Evolutionary conservation across 2,113 vertebrate species (phyloP), one percentile per base, ranked within the genome.

Genomic region (Opisthocomus hoazin): DNA sequence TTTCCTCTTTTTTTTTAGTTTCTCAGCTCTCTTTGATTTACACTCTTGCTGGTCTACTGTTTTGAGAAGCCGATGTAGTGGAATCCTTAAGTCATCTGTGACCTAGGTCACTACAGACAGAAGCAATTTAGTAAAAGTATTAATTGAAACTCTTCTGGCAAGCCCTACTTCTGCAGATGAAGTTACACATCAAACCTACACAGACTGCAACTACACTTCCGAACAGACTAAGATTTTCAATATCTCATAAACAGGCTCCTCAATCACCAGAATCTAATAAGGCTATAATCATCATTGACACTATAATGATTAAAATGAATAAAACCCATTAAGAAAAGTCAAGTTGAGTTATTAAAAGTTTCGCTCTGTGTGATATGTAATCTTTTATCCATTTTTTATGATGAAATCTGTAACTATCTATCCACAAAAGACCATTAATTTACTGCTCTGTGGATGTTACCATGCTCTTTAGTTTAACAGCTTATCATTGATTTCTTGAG

Each of bases 291-390:
- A 99, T 99, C 98, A 99, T 99, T 99, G 99, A 99, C 99, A 99
- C 98, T 98, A 98, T 98, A 99, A 99, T 99, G 99, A 99, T 99
- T 98, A 99, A 99, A 99, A 99, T 99, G 99, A 99, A 99, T 99
- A 99, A 99, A 99, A 99, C 98, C 99, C 99, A 99, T 99, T 99
- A 99, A 98, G 98, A 98, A 99, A 99, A 99, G 98, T 99, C 99
- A 99, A 98, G 98, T 99, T 98, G 97, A 98, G 98, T 98, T 99
- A 98, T 99, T 99, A 99, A 99, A 99, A 99, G 99, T 99, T 99
- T 98, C 98, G 97, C 98, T 98, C 98, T 97, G 97, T 77, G 84
- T 96, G 97, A 98, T 98, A 98, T 97, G 97, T 98, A 98, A 99
- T 99, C 98, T 98, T 98, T 99, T 99, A 99, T 98, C 96, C 96